phyloP scores from a whole-genome alignment of 2,888 invertebrate genomes.

The Eretmocerus hayati region DNA sequence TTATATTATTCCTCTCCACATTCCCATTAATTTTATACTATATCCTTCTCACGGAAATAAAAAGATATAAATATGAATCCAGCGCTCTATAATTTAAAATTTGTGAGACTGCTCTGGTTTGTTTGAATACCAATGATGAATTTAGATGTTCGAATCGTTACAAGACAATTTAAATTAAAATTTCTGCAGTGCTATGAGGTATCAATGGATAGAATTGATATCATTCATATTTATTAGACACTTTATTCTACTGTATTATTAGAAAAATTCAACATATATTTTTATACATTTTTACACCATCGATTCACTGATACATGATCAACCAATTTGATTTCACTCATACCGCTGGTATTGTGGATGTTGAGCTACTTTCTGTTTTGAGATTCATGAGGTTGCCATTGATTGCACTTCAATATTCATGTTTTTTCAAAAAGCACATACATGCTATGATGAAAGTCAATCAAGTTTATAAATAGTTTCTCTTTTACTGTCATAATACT shows the following conservation, averaged over 20 bases:
- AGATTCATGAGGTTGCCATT: constrained; percentile 6
- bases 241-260: neutral
- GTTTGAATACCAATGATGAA: too few species aligned
- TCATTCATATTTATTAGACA: too few species aligned
- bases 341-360: neutral
- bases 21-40: too few species aligned
- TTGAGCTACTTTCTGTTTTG: constrained; percentile 10
- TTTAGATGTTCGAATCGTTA: too few species aligned
- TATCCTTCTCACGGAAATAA: too few species aligned
- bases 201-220: too few species aligned
- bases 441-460: constrained; percentile 11
- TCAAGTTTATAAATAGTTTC: constrained; percentile 8
- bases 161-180: too few species aligned
- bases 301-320: constrained; percentile 8
- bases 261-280: constrained; percentile 20
- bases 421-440: constrained; percentile 6
- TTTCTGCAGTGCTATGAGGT: too few species aligned
- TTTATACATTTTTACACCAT: constrained; percentile 23
- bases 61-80: too few species aligned
- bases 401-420: constrained; percentile 3
- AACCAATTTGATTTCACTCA: constrained; percentile 13
- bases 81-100: too few species aligned
- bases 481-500: constrained; percentile 13
- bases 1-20: too few species aligned
- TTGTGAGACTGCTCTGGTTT: too few species aligned